Percentiles rank a stretch among this genome's conserved stretches.
These are phyloP conservation scores for Oreohelix idahoensis DNA, from an alignment of 1,140 invertebrate species.

Conservation along the genomic window DNA sequence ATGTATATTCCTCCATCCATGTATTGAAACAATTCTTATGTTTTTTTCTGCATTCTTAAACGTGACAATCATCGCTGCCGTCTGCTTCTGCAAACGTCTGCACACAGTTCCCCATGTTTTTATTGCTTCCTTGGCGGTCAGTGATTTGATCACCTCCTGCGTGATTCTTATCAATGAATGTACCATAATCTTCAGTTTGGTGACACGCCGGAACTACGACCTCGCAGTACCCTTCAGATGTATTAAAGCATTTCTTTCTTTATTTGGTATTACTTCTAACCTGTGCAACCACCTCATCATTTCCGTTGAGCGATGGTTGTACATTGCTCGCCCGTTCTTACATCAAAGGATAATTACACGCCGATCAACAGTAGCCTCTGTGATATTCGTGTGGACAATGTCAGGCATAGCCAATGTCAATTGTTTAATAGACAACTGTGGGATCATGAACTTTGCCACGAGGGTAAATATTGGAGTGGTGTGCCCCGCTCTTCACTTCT, in stretches of 20 bases:
- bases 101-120: neutral
- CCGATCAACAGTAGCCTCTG: neutral
- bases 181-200: neutral
- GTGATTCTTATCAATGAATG: neutral
- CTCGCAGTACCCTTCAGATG: neutral
- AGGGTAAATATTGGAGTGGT: neutral
- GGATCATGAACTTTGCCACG: neutral
- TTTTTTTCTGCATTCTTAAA: neutral
- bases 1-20: no score
- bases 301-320: neutral
- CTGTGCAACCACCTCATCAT: neutral
- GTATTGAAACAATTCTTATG: no score
- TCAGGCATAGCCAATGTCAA: neutral
- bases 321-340: neutral
- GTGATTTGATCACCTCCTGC: neutral
- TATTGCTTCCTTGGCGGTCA: neutral
- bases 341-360: neutral
- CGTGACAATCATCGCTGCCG: neutral
- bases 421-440: neutral
- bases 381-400: neutral
- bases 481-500: neutral
- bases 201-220: neutral
- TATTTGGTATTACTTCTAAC: neutral
- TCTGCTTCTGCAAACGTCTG: neutral
- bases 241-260: neutral